phyloP scores from a whole-genome alignment of 1,140 invertebrate species.

The Oedothorax gibbosus region DNA sequence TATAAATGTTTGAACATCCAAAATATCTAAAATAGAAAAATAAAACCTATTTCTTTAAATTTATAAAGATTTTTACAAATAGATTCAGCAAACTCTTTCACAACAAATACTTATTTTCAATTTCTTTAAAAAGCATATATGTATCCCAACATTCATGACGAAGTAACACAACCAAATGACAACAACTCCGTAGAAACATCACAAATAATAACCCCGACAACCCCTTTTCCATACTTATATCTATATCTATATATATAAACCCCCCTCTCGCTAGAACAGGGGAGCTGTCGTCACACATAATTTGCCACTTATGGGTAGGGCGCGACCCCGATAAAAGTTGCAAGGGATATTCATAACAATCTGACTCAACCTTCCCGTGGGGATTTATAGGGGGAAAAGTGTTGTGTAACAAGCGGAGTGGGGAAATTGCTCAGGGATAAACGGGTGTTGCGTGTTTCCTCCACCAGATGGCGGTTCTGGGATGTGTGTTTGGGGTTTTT shows the following conservation, averaged over 20 bases:
- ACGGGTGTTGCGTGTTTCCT: background rate
- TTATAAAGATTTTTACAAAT: too few species aligned
- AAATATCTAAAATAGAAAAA: too few species aligned
- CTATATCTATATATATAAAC: background rate
- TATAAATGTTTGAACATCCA: too few species aligned
- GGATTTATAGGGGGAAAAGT: background rate
- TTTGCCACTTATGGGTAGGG: conserved; percentile 60
- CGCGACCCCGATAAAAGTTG: conserved; percentile 60
- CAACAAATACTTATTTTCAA: too few species aligned
- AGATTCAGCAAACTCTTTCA: too few species aligned
- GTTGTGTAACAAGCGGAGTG: conserved; percentile 42
- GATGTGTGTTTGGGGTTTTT: background rate
- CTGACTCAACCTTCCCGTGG: conserved; percentile 47
- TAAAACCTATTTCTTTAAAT: too few species aligned
- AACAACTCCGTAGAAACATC: background rate
- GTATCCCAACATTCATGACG: too few species aligned
- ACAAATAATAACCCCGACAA: too few species aligned
- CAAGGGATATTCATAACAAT: conserved; percentile 56
- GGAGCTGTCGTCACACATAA: conserved; percentile 59
- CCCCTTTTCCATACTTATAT: conserved; percentile 15
- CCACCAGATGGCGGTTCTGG: conserved; percentile 34
- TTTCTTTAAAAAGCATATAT: too few species aligned
- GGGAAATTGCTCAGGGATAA: background rate
- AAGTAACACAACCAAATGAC: too few species aligned
- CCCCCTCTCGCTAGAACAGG: background rate